A percentile compares a stretch with the other conserved stretches of the same genome.
These are phyloP conservation scores for Eleutherodactylus coqui DNA, from an alignment of 2,797 vertebrate genomes.

Conservation along the genomic window DNA sequence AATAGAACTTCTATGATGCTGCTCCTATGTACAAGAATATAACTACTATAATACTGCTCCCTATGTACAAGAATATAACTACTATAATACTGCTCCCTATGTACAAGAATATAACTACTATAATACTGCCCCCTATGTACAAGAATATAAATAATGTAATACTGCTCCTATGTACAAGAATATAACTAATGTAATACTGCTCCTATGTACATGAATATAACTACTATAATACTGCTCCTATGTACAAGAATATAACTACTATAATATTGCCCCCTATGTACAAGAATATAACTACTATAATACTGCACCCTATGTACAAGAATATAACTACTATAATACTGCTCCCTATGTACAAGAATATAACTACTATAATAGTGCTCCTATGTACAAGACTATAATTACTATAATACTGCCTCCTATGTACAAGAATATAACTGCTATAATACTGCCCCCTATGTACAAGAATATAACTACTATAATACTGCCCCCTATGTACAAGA, in stretches of 20 bases:
- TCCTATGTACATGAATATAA: background rate
- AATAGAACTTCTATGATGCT: too few relatives aligned
- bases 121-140: background rate
- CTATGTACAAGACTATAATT: background rate
- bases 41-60: too few relatives aligned
- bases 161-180: background rate
- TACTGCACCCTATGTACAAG: slow-evolving; percentile 1
- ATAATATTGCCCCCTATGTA: background rate
- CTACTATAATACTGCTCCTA: background rate
- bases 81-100: too few relatives aligned
- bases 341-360: background rate
- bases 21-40: too few relatives aligned
- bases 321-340: slow-evolving; percentile 4
- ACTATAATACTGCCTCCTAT: background rate
- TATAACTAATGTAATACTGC: background rate
- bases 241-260: too few relatives aligned
- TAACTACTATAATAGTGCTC: slow-evolving; percentile 2
- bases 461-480: too few relatives aligned
- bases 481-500: too few relatives aligned
- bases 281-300: slow-evolving; percentile 9
- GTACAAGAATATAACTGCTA: too few relatives aligned
- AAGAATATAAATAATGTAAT: background rate
- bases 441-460: too few relatives aligned
- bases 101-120: too few relatives aligned
- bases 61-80: too few relatives aligned